A percentile compares a stretch with the other conserved stretches of the same genome.
phyloP scores from a whole-genome alignment of 2,888 invertebrate species.

The Crioceris asparagi region DNA sequence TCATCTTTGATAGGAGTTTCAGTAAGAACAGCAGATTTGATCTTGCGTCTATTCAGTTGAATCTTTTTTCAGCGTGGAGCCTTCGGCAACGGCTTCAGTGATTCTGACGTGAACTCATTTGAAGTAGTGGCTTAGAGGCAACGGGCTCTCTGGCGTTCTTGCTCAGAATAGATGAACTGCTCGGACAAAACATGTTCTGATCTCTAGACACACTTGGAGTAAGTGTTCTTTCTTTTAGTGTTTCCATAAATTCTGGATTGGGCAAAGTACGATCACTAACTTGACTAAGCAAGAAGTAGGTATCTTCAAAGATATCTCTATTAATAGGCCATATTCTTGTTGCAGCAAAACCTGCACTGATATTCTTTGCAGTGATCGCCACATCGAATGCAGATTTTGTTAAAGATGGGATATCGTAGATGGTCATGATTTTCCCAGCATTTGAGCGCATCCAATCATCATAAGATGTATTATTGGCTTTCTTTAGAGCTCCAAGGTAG shows the following conservation, averaged over 20 bases:
- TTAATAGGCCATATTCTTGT: slow-evolving; percentile 5
- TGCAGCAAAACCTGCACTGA: slow-evolving; percentile 3
- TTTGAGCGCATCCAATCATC: slow-evolving; percentile 2
- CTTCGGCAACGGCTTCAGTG: slow-evolving; percentile 17
- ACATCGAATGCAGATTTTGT: slow-evolving; percentile 2
- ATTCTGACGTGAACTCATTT: slow-evolving; percentile 11
- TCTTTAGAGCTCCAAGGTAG: slow-evolving; percentile 3
- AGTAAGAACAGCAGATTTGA: slow-evolving; percentile 23
- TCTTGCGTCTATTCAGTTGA: slow-evolving; percentile 22
- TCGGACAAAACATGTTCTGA: slow-evolving; percentile 6
- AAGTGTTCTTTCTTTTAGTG: not conserved
- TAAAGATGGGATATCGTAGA: not conserved
- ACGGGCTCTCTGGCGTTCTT: slow-evolving; percentile 1
- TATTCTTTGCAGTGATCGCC: slow-evolving; percentile 4
- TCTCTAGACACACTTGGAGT: slow-evolving; percentile 4
- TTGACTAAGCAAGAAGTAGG: not conserved
- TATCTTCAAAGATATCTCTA: slow-evolving; percentile 1
- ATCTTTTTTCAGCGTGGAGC: slow-evolving; percentile 22
- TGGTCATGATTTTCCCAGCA: not conserved
- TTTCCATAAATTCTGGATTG: not conserved
- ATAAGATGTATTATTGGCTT: slow-evolving; percentile 5
- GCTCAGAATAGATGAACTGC: not conserved
- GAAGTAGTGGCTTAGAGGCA: slow-evolving; percentile 11
- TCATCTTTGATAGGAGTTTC: slow-evolving; percentile 23
- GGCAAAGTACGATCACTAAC: not conserved